These are phyloP conservation scores for Anolis carolinensis DNA, from an alignment of 2,113 vertebrate genomes.

Conservation along the genomic window DNA sequence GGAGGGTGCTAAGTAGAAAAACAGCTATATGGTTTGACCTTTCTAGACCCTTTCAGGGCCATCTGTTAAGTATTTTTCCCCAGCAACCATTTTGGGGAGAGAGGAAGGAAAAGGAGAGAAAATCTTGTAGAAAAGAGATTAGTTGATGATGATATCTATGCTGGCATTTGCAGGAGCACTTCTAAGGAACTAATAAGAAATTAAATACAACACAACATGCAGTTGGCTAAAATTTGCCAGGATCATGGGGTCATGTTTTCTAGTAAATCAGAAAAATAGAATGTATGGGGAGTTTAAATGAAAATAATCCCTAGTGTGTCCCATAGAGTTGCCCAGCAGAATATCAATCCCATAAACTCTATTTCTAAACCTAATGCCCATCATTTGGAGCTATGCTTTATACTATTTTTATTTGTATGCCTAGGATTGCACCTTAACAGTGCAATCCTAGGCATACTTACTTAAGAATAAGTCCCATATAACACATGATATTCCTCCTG, in stretches of 20 bases:
- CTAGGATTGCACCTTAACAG: too few relatives aligned
- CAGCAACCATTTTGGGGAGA: slow-evolving; percentile 48
- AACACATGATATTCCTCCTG: background rate
- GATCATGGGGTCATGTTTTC: slow-evolving; percentile 5
- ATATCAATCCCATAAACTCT: background rate
- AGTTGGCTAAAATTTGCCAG: background rate
- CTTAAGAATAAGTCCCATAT: background rate
- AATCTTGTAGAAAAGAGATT: background rate
- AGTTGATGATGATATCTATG: background rate
- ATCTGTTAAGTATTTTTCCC: background rate
- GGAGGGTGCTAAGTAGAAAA: background rate
- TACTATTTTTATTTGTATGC: background rate
- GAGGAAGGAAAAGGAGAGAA: slow-evolving; percentile 1
- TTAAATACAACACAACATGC: background rate
- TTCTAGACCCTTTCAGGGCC: slow-evolving; percentile 42
- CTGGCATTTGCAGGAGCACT: slow-evolving; percentile 17
- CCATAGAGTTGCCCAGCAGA: background rate
- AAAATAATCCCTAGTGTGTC: slow-evolving; percentile 23
- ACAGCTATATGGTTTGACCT: background rate
- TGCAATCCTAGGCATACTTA: background rate
- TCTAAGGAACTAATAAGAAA: background rate
- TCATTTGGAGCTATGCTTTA: background rate
- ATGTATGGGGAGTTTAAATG: background rate
- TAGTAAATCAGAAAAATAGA: background rate
- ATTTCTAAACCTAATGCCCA: background rate